Percentiles rank a stretch among this genome's conserved stretches.
Conservation (phyloP, 2,797 vertebrate genomes). For the Myotis daubentonii region DNA sequence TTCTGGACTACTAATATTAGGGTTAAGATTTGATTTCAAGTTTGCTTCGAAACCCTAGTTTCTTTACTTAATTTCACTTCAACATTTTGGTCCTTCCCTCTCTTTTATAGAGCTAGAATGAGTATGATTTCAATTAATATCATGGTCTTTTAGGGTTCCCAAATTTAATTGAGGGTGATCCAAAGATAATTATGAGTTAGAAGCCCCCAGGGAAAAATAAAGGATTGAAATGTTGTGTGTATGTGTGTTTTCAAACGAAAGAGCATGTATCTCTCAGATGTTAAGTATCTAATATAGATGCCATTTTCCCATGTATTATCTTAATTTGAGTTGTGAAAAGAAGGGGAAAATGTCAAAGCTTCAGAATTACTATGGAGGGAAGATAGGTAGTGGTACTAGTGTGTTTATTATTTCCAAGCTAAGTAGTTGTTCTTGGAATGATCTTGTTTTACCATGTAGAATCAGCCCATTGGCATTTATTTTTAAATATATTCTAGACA, state of each 20-base stretch:
- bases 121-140: neutral
- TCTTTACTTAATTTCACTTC: conserved; percentile 38
- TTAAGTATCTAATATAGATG: neutral
- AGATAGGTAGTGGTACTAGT: neutral
- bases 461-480: neutral
- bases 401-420: neutral
- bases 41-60: neutral
- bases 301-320: neutral
- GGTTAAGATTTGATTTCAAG: conserved; percentile 39
- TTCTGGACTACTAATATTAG: neutral
- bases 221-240: neutral
- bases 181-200: neutral
- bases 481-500: neutral
- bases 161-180: neutral
- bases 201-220: neutral
- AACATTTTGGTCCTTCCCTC: conserved; percentile 4
- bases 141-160: neutral
- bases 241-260: neutral
- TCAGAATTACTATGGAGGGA: neutral
- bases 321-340: neutral
- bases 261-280: neutral
- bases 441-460: conserved; percentile 17
- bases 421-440: neutral
- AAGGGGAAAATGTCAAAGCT: neutral
- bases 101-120: neutral